A percentile compares a stretch with the other conserved stretches of the same genome.
Conservation (phyloP, 2,888 invertebrate species). For the Megalurothrips usitatus region DNA sequence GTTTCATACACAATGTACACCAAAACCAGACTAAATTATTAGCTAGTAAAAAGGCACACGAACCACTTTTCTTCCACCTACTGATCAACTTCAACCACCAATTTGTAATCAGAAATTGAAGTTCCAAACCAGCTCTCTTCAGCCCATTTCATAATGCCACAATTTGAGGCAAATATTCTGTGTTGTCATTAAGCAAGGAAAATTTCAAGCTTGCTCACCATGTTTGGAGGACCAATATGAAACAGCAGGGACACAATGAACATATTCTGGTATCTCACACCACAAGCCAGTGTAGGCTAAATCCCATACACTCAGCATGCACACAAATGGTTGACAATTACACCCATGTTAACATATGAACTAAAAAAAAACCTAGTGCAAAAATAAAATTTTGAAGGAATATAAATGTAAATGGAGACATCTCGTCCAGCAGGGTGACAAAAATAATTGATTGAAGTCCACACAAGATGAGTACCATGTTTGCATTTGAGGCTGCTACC, state of each 20-base stretch:
- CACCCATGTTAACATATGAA: no score
- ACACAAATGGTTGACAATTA: neutral
- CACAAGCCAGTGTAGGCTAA: constrained; percentile 4
- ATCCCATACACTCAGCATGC: constrained; percentile 19
- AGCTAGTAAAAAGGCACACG: constrained; percentile 8
- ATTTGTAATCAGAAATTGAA: neutral
- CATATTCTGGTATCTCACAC: neutral
- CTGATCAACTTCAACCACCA: neutral
- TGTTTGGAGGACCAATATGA: neutral
- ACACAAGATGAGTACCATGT: no score
- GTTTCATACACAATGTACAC: constrained; percentile 23
- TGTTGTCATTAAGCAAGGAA: neutral
- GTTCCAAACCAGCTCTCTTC: constrained; percentile 5
- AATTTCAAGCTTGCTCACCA: neutral
- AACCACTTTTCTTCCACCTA: constrained; percentile 2
- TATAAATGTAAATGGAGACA: no score
- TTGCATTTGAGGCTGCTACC: no score
- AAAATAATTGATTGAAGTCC: neutral
- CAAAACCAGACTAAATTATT: constrained; percentile 17
- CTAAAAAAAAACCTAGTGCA: no score
- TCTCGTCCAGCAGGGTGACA: no score
- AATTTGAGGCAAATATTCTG: neutral
- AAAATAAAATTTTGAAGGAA: no score
- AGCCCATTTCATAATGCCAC: neutral
- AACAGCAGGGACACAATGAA: neutral